phyloP scores from a whole-genome alignment of 1,140 invertebrate species.

The Acromyrmex charruanus region DNA sequence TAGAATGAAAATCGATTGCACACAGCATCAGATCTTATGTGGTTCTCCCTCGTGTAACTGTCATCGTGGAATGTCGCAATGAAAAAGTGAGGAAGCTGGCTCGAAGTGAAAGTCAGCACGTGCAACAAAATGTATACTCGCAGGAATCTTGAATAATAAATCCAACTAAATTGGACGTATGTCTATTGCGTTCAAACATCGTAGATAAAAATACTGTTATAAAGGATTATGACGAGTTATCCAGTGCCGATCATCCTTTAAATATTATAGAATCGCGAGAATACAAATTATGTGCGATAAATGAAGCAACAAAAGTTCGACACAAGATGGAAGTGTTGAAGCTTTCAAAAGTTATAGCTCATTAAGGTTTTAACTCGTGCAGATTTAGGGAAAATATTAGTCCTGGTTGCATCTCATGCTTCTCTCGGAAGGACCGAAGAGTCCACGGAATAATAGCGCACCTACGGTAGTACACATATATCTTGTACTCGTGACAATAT shows the following conservation, averaged over 20 bases:
- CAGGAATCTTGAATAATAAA: slow-evolving; percentile 32
- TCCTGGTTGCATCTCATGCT: background rate
- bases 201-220: background rate
- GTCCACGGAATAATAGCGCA: slow-evolving; percentile 44
- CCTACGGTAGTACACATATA: slow-evolving; percentile 56
- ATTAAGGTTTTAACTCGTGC: background rate
- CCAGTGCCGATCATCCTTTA: background rate
- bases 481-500: slow-evolving; percentile 53
- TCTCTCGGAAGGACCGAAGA: background rate
- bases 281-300: background rate
- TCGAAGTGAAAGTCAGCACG: slow-evolving; percentile 39
- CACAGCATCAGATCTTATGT: background rate
- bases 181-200: background rate
- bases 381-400: slow-evolving; percentile 16
- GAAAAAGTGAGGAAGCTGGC: slow-evolving; percentile 28
- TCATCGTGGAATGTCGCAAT: slow-evolving; percentile 21
- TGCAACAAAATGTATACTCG: slow-evolving; percentile 1
- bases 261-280: background rate
- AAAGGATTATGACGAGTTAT: background rate
- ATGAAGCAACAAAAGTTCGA: background rate
- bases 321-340: background rate
- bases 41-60: slow-evolving; percentile 14
- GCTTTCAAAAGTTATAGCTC: background rate
- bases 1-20: slow-evolving; percentile 16
- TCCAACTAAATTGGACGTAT: background rate